Conservation (phyloP, 2,113 vertebrate genomes). For the Catharus minimus region DNA sequence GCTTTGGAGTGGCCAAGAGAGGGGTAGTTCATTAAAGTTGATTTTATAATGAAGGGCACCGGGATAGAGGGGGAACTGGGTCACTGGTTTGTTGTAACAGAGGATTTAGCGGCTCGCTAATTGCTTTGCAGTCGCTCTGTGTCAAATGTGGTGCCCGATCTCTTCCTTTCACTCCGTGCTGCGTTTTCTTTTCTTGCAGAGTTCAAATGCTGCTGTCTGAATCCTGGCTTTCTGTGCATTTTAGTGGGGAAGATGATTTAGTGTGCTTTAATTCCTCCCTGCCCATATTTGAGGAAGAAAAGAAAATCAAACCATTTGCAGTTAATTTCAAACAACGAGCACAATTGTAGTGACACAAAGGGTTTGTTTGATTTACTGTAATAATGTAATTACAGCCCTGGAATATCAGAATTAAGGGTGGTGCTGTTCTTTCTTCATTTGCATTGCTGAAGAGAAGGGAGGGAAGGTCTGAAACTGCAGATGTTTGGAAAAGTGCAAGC, state of each 20-base stretch:
- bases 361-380: slow-evolving; percentile 56
- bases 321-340: slow-evolving; percentile 55
- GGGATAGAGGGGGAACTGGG: slow-evolving; percentile 49
- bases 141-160: background rate
- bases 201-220: slow-evolving; percentile 7
- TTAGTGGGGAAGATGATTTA: background rate
- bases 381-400: slow-evolving; percentile 57
- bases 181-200: background rate
- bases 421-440: slow-evolving; percentile 10
- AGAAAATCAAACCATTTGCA: slow-evolving; percentile 44
- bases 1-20: background rate
- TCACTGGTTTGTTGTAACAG: slow-evolving; percentile 56
- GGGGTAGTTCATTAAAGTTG: slow-evolving; percentile 56
- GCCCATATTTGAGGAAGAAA: slow-evolving; percentile 8
- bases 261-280: slow-evolving; percentile 17
- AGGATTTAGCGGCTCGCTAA: slow-evolving; percentile 58
- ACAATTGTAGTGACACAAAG: slow-evolving; percentile 44
- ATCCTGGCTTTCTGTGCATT: background rate
- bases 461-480: background rate
- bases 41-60: slow-evolving; percentile 57
- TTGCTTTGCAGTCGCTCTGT: slow-evolving; percentile 51
- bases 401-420: slow-evolving; percentile 19
- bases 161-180: background rate
- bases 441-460: background rate
- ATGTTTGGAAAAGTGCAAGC: background rate